Conservation (phyloP, 2,113 vertebrate genomes). For the Rhea pennata region DNA sequence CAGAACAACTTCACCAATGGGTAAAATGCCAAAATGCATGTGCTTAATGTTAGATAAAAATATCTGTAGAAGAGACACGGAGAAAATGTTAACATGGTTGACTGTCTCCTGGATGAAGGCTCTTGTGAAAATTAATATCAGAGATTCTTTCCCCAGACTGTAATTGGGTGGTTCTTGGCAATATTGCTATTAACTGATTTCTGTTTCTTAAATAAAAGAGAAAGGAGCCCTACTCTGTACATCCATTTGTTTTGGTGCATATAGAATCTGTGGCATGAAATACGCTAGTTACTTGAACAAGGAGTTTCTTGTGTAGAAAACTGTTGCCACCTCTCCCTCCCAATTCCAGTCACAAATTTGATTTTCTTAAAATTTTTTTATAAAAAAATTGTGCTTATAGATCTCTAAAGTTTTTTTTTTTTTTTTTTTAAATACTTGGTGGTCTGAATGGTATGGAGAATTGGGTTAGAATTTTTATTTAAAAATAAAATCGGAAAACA, state of each 20-base stretch:
- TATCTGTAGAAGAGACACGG: background rate
- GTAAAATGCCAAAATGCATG: background rate
- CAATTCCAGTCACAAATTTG: background rate
- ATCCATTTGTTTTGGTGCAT: background rate
- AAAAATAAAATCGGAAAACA: background rate
- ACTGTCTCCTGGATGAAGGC: background rate
- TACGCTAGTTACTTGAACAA: background rate
- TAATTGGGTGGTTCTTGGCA: background rate
- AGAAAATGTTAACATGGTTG: background rate
- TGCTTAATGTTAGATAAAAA: background rate
- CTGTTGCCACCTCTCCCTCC: rapidly evolving
- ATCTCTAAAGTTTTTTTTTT: background rate
- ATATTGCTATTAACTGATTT: background rate
- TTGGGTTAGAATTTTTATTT: background rate
- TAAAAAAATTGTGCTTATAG: background rate
- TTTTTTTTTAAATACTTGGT: background rate
- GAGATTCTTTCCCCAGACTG: background rate
- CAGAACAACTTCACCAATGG: background rate
- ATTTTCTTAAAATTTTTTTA: background rate
- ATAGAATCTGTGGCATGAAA: background rate
- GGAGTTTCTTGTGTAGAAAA: background rate
- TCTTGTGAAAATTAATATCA: background rate
- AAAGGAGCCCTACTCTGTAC: background rate
- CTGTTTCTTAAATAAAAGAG: background rate
- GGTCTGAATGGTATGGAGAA: background rate